Base-by-base conservation (phyloP, 2,113 vertebrate species). In the Zosterops hypoxanthus region DNA sequence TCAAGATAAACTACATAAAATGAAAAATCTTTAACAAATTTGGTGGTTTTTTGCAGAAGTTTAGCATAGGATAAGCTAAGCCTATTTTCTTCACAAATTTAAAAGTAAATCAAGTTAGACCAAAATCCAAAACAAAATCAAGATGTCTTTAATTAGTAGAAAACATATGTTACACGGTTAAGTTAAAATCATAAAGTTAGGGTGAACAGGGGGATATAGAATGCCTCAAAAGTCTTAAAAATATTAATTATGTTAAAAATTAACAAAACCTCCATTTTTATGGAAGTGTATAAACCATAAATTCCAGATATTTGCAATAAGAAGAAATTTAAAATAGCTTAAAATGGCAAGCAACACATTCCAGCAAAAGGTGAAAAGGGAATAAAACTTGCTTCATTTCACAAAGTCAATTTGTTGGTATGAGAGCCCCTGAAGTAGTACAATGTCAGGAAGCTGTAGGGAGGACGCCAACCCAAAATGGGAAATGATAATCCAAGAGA, bases 381-480 rank as follows among this genome's bases (percentile, higher is more conserved):
- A 52, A 25, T 41, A 41, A 80, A 52, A 14, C 9, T 33, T 18
- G 1, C 4, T 72, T 47, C 13, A 22, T 57, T 89, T 92, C 65
- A 52, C 4, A 16, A 68, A 75, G 11, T 39, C 1, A 1, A 2
- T 50, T 73, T 78, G 13, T 26, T 60, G 31, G 11, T 78, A 59
- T 4, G 50, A 69, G 23, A 42, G 4, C 5, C 6, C 1, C 11
- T 78, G 33, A 53, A 73, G 3, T 4, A 61, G 9, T 57, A 16
- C 0, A 0, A 73, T 5, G 33, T 21, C 34, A 59, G 28, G 33
- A 82, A 55, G 6, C 12, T 41, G 3, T 17, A 70, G 12, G 6
- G 14, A 24, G 3, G 5, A 49, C 10, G 33, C 24, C 11, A 47
- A 42, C 16, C 5, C 23, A 31, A 63, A 68, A 36, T 0, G 64